A percentile compares a stretch with the other conserved stretches of the same genome.
Conservation (phyloP, 2,113 vertebrate species). For the Cairina moschata region DNA sequence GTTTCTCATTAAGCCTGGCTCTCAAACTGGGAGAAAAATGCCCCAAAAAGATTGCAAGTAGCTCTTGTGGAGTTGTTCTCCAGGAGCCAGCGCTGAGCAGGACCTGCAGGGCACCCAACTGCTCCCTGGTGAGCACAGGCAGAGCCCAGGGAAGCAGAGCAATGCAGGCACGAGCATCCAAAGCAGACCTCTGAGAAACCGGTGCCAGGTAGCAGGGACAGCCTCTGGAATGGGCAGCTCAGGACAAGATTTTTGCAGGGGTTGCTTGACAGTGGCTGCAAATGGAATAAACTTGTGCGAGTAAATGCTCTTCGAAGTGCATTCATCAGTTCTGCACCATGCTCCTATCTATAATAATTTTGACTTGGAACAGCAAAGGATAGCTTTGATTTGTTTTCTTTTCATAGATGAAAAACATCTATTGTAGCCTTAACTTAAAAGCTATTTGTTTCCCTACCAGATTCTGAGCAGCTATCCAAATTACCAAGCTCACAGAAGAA, state of each 20-base stretch:
- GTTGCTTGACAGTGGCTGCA: background rate
- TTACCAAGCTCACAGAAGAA: background rate
- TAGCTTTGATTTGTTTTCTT: background rate
- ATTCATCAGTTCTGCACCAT: background rate
- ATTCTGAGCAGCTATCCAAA: background rate
- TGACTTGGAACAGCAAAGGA: background rate
- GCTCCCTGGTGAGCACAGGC: background rate
- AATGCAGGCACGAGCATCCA: rapidly evolving
- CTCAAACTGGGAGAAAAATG: too few relatives aligned
- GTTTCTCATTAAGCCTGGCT: background rate
- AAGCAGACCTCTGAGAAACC: too few relatives aligned
- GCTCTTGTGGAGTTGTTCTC: background rate
- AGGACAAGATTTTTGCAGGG: background rate
- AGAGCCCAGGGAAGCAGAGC: too few relatives aligned
- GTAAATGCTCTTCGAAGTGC: too few relatives aligned
- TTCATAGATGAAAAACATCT: background rate
- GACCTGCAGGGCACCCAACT: background rate
- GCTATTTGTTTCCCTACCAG: constrained; percentile 4
- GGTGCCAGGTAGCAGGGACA: rapidly evolving
- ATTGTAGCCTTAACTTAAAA: constrained; percentile 14
- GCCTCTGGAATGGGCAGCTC: background rate
- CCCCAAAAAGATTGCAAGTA: background rate
- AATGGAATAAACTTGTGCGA: background rate
- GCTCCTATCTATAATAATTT: background rate
- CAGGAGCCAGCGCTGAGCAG: background rate